Base-by-base conservation (phyloP, 1,140 invertebrate genomes). In the Eupeodes corollae region DNA sequence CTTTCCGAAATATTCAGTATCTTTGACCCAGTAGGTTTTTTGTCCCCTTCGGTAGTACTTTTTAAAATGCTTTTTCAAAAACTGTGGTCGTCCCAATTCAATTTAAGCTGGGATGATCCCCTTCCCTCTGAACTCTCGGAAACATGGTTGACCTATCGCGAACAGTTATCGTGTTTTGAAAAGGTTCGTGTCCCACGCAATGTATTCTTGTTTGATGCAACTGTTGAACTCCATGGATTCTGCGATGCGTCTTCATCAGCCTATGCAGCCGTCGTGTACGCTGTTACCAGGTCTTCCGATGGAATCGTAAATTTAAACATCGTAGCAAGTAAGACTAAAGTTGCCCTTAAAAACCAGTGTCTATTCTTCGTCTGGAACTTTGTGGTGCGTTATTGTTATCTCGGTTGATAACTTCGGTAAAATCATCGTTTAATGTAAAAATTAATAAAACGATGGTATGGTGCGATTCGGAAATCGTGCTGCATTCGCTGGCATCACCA, bases 181-280 rank as follows among this genome's bases (percentile, higher is more conserved):
- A 26, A 53, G 13, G 35, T 57, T 35, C 18, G 15, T n/a, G 49
- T 60, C 5, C 47, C 43, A 6, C 44, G 56, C 40, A 49, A 50
- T 46, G 31, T 44, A 10, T 1, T 31, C 16, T 49, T 37, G 38
- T 12, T 13, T n/a, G 34, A 16, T 5, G 42, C 48, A 5, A 5
- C 11, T 41, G 55, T 46, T 6, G 48, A 59, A 33, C 15, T 63
- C 31, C 57, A 56, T 42, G 64, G 45, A 10, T 73, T 70, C 51
- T 57, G 55, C 42, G 70, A 72, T 51, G 58, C 65, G 5, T 63
- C 57, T 1, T 52, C 62, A 49, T 19, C 34, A 13, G 67, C 58
- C 6, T 72, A 66, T 52, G 65, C 55, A 13, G 54, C 58, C 6
- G 59, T 57, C 6, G 48, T 70, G n/a, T 71, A 72, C 46, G 30